Base-by-base conservation (phyloP, 2,888 invertebrate species). In the Chydorus sphaericus region DNA sequence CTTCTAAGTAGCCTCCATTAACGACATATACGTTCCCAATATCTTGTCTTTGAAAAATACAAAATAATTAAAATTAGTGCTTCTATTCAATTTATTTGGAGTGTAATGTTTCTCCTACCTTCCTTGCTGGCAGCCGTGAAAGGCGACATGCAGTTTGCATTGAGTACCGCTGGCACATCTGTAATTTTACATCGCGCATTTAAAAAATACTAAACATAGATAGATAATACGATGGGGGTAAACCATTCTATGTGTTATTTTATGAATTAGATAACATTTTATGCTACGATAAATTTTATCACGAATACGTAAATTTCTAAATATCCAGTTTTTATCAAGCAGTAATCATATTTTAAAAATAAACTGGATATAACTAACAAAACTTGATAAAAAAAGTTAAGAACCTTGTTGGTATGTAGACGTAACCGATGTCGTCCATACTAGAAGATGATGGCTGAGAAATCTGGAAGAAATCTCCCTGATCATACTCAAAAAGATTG, bases 101-200 rank as follows among this genome's bases (percentile, higher is more conserved):
- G 3, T 39, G 14, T 39, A 10, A 16, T 16, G 4, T 31, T 16
- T 57, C 4, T 49, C 57, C 4, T 57, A 62, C 63, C 60, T 60
- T 49, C 60, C 58, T 54, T 62, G 62, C 10, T 57, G 51, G 56
- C 63, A 63, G 10, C 63, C 62, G 54, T 63, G 63, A 52, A 62
- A 60, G 18, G 60, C 61, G 39, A 63, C 57, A 36, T 62, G 61
- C 26, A 63, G 48, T 53, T 55, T 57, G 26, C 63, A 63, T 18
- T 16, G 28, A n/a, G 39, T 57, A 1, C 36, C 54, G 16, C 57
- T 57, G 39, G 49, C 44, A 57, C 63, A 63, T n/a, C n/a, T n/a
- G n/a, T n/a, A n/a, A n/a, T n/a, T n/a, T n/a, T n/a, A n/a, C n/a
- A n/a, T n/a, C n/a, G n/a, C n/a, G n/a, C n/a, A n/a, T n/a, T n/a